These are phyloP conservation scores for Salarias fasciatus DNA, from an alignment of 2,797 vertebrate genomes.

Conservation along the genomic window DNA sequence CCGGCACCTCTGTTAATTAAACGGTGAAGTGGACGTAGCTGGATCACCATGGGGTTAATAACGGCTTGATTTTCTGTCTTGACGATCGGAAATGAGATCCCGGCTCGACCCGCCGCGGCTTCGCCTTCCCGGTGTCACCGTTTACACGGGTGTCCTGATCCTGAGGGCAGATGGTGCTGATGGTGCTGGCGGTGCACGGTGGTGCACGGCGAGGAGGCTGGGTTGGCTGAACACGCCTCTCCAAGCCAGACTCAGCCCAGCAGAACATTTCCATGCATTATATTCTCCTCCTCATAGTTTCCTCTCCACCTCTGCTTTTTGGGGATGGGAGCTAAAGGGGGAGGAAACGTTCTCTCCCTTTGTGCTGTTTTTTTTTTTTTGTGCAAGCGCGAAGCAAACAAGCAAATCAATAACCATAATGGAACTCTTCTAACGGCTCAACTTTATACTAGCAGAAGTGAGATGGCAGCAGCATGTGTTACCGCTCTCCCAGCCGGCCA, in stretches of 20 bases:
- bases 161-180: conserved; percentile 8
- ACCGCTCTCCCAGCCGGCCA: conserved; percentile 45
- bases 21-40: conserved; percentile 65
- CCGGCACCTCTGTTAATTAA: conserved; percentile 73
- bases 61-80: conserved; percentile 79
- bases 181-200: no score
- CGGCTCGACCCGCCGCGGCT: conserved; percentile 40
- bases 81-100: conserved; percentile 65
- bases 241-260: conserved; percentile 29
- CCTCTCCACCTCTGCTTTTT: conserved; percentile 29
- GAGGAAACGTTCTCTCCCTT: conserved; percentile 51
- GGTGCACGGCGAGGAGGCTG: conserved; percentile 18
- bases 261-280: conserved; percentile 36
- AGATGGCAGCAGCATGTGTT: conserved; percentile 65
- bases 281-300: no score
- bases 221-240: no score
- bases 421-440: conserved; percentile 63
- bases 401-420: conserved; percentile 79
- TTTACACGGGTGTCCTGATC: conserved; percentile 49
- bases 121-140: conserved; percentile 33
- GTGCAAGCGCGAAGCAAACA: conserved; percentile 62
- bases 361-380: conserved; percentile 49
- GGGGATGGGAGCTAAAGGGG: conserved; percentile 42
- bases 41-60: conserved; percentile 76
- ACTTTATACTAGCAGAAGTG: conserved; percentile 69